Percentiles rank a stretch among this genome's conserved stretches.
Conservation (phyloP, 2,797 vertebrate genomes). For the Sebastes cheni region DNA sequence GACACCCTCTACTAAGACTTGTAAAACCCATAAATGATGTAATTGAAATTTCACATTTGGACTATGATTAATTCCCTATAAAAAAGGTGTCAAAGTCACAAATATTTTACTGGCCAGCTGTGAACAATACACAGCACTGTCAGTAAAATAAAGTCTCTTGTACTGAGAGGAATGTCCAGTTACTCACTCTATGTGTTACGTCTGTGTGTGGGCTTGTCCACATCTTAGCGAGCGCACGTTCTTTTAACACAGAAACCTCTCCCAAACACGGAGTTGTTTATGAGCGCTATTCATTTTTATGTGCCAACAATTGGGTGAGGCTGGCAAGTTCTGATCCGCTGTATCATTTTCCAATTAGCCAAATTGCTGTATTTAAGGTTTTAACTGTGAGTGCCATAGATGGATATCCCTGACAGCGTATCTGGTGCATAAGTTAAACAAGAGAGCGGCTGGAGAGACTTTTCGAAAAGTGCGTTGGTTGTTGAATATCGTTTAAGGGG, state of each 20-base stretch:
- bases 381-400: conserved; percentile 43
- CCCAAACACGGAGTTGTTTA: conserved; percentile 79
- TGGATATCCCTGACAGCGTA: conserved; percentile 45
- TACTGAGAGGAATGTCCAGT: conserved; percentile 22
- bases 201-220: conserved; percentile 70
- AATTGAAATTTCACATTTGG: neutral
- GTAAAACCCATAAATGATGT: neutral
- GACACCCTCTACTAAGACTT: neutral
- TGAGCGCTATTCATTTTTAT: conserved; percentile 72
- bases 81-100: neutral
- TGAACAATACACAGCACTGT: conserved; percentile 22
- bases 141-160: conserved; percentile 12
- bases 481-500: conserved; percentile 76
- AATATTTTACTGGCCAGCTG: conserved; percentile 7
- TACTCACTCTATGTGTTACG: conserved; percentile 29
- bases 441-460: conserved; percentile 50
- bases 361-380: conserved; percentile 60
- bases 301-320: conserved; percentile 66
- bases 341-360: conserved; percentile 70
- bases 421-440: conserved; percentile 67
- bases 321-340: conserved; percentile 46
- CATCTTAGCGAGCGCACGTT: conserved; percentile 23
- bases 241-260: conserved; percentile 42
- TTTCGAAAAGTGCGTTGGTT: conserved; percentile 54
- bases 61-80: neutral